Conservation (phyloP, 2,888 invertebrate species). For the Meghimatium bilineatum region DNA sequence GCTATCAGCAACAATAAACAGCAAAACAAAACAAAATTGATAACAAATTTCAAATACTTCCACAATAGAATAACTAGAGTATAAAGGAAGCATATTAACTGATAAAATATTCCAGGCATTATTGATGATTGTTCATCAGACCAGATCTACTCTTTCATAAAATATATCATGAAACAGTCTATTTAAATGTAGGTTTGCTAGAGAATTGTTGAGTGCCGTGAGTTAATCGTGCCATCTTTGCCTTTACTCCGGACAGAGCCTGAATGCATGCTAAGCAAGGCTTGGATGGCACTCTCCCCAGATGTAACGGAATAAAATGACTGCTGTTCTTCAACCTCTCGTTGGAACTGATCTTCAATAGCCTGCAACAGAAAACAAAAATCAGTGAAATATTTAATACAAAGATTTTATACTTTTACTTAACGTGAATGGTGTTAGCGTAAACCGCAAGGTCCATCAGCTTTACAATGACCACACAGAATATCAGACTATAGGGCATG, state of each 20-base stretch:
- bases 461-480: no score
- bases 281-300: constrained; percentile 43
- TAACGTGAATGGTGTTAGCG: no score
- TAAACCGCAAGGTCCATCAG: no score
- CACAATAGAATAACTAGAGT: neutral
- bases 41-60: neutral
- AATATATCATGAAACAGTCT: neutral
- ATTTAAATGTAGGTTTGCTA: neutral
- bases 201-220: constrained; percentile 70
- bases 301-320: constrained; percentile 77
- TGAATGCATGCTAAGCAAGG: constrained; percentile 50
- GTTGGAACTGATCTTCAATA: constrained; percentile 93
- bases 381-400: neutral
- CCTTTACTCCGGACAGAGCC: constrained; percentile 60
- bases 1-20: neutral
- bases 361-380: constrained; percentile 82
- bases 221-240: constrained; percentile 52
- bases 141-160: neutral
- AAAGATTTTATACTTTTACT: neutral
- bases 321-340: constrained; percentile 94
- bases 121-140: neutral
- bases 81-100: neutral
- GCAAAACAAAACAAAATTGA: neutral
- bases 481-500: no score
- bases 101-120: neutral